A percentile compares a stretch with the other conserved stretches of the same genome.
These are phyloP conservation scores for Endomychus coccineus DNA, from an alignment of 2,888 invertebrate genomes.

Conservation along the genomic window DNA sequence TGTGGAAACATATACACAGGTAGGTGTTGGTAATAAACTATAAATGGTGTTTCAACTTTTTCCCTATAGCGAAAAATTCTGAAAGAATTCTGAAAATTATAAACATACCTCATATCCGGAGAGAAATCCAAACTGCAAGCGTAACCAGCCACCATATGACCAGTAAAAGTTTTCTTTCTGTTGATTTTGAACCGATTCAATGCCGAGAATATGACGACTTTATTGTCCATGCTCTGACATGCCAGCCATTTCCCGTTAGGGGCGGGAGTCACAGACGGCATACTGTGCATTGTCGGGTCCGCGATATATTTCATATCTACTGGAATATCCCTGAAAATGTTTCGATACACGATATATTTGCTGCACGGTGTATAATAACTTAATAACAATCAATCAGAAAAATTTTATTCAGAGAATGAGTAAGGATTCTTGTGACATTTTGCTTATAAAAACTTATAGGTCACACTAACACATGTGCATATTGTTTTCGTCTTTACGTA, in stretches of 20 bases:
- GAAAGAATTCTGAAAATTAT: conserved; percentile 21
- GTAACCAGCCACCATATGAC: conserved; percentile 99
- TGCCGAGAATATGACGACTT: conserved; percentile 95
- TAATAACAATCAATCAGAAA: too few species aligned
- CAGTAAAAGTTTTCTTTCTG: conserved; percentile 93
- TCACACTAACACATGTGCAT: too few species aligned
- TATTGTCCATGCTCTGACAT: conserved; percentile 99
- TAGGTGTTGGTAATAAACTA: too few species aligned
- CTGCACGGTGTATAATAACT: too few species aligned
- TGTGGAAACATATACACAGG: too few species aligned
- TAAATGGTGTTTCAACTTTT: too few species aligned
- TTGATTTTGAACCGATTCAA: conserved; percentile 97
- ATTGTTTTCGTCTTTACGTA: too few species aligned
- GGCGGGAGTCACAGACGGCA: conserved; percentile 91
- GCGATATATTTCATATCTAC: conserved; percentile 99
- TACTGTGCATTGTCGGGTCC: conserved; percentile 98
- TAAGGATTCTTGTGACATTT: too few species aligned
- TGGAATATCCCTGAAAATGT: conserved; percentile 70
- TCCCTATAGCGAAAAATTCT: too few species aligned
- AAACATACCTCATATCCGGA: conserved; percentile 86
- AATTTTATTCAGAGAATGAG: too few species aligned
- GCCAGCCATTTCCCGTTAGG: conserved; percentile 99
- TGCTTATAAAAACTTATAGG: too few species aligned
- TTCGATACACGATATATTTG: too few species aligned
- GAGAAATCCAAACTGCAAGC: conserved; percentile 96